phyloP scores from a whole-genome alignment of 2,888 invertebrate genomes.

The Hoplodrina ambigua region DNA sequence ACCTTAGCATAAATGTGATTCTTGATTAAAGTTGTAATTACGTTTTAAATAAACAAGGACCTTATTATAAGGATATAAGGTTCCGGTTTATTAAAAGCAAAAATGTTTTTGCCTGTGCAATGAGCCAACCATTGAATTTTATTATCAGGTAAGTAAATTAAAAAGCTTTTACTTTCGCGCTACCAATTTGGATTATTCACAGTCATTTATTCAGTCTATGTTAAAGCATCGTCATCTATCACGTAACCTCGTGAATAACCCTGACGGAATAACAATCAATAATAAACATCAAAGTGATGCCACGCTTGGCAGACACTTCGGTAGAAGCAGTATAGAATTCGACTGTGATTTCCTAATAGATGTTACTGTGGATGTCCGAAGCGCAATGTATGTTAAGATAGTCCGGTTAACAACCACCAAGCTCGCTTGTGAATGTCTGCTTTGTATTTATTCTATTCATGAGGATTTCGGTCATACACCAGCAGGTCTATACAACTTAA shows the following conservation, averaged over 20 bases:
- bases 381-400: too few species aligned
- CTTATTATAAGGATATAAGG: background rate
- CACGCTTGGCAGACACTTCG: background rate
- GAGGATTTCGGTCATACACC: too few species aligned
- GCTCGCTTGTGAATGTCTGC: too few species aligned
- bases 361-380: background rate
- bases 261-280: background rate
- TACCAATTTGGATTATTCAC: too few species aligned
- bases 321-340: background rate
- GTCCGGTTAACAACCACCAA: too few species aligned
- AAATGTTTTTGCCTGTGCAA: background rate
- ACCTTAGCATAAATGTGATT: slow-evolving; percentile 3
- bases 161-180: background rate
- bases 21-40: background rate
- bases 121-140: background rate
- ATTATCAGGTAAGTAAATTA: background rate
- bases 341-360: too few species aligned
- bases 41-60: background rate
- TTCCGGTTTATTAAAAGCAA: background rate
- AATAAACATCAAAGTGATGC: slow-evolving; percentile 10
- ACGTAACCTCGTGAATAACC: slow-evolving; percentile 3
- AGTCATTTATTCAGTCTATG: background rate
- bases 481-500: too few species aligned
- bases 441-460: too few species aligned
- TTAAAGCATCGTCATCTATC: background rate